phyloP scores from a whole-genome alignment of 2,113 vertebrate genomes.

The Chaetura pelagica region DNA sequence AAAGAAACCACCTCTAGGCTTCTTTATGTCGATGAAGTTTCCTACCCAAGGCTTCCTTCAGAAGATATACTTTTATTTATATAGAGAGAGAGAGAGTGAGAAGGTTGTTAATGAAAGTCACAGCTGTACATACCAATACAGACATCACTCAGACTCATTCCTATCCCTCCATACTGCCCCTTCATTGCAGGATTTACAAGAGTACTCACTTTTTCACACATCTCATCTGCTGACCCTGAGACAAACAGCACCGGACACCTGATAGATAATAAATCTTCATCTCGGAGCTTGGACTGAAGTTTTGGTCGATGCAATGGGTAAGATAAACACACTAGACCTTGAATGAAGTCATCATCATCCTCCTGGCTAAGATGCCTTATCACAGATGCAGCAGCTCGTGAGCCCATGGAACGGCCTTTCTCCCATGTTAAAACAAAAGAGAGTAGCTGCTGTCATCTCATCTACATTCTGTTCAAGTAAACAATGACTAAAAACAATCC shows the following conservation, averaged over 20 bases:
- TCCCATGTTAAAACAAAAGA: not conserved
- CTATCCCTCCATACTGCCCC: not conserved
- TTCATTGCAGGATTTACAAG: not conserved
- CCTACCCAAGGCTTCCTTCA: not conserved
- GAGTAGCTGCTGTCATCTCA: not conserved
- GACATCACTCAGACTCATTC: not conserved
- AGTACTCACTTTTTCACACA: constrained; percentile 88
- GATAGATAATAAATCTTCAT: constrained; percentile 84
- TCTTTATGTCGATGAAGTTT: not conserved
- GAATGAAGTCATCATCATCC: constrained; percentile 72
- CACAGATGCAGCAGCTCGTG: constrained; percentile 86
- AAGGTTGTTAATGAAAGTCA: not conserved
- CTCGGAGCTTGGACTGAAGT: constrained; percentile 81
- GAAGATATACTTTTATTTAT: not conserved
- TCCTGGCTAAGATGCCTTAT: constrained; percentile 70
- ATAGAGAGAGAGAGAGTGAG: too few species aligned
- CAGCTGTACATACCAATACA: not conserved
- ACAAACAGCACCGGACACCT: constrained; percentile 87
- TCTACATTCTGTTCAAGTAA: not conserved
- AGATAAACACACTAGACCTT: constrained; percentile 89
- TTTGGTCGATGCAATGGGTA: constrained; percentile 90
- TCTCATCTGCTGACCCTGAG: constrained; percentile 89
- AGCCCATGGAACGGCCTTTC: constrained; percentile 92
- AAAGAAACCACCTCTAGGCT: not conserved
- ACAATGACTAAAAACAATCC: not conserved